These are phyloP conservation scores for Chelonoidis abingdonii DNA, from an alignment of 2,113 vertebrate genomes.

Conservation along the genomic window DNA sequence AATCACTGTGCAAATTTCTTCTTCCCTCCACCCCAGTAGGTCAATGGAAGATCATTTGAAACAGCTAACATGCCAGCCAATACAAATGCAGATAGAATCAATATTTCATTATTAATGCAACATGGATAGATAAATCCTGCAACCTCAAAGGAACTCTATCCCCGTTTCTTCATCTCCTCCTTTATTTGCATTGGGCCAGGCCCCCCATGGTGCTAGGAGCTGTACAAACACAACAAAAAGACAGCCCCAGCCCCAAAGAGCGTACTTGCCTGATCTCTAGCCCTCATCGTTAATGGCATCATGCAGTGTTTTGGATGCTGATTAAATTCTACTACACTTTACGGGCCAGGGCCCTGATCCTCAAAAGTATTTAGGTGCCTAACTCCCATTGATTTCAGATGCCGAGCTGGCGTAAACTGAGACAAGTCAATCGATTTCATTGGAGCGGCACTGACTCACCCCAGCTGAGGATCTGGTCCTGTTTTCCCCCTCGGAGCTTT, in stretches of 20 bases:
- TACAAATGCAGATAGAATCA: not conserved
- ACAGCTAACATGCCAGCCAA: not conserved
- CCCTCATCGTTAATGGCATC: not conserved
- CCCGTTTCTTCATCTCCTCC: not conserved
- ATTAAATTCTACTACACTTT: not conserved
- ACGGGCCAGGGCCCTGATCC: no score
- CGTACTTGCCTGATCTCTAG: not conserved
- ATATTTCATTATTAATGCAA: not conserved
- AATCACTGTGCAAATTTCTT: not conserved
- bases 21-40: not conserved
- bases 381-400: not conserved
- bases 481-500: not conserved
- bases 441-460: not conserved
- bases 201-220: rapidly evolving
- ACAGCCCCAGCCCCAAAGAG: not conserved
- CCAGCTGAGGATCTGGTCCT: not conserved
- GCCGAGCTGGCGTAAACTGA: not conserved
- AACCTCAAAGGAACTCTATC: not conserved
- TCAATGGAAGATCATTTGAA: not conserved
- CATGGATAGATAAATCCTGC: not conserved
- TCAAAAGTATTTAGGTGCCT: not conserved
- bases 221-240: not conserved
- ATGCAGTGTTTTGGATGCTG: not conserved
- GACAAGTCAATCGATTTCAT: not conserved
- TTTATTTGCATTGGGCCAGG: not conserved